A percentile compares a stretch with the other conserved stretches of the same genome.
Conservation (phyloP, 2,888 invertebrate genomes). For the Phortica okadai region DNA sequence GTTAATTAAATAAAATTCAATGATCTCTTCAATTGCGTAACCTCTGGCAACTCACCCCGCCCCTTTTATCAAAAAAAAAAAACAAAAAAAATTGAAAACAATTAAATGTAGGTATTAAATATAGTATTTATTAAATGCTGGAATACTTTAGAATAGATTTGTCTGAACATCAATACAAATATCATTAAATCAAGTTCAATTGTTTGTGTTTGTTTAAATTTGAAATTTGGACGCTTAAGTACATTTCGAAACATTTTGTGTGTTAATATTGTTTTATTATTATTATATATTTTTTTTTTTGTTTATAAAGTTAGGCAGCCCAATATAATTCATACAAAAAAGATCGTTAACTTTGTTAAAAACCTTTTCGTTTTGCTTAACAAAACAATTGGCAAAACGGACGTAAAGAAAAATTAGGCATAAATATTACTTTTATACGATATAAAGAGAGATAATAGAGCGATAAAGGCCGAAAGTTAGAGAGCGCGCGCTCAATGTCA, state of each 20-base stretch:
- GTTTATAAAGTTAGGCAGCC: conserved; percentile 9
- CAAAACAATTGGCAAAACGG: neutral
- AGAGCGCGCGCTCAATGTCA: neutral
- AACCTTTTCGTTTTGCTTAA: neutral
- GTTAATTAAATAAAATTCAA: neutral
- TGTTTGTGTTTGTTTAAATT: neutral
- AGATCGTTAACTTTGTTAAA: conserved; percentile 8
- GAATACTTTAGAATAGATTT: conserved; percentile 12
- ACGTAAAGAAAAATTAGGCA: neutral
- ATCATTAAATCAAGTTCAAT: neutral
- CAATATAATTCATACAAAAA: neutral
- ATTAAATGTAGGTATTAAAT: neutral
- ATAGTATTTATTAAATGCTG: conserved; percentile 31
- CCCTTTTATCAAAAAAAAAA: neutral
- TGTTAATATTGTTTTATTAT: conserved; percentile 1
- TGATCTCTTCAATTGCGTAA: neutral
- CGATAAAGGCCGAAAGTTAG: neutral
- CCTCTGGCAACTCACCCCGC: too few species aligned
- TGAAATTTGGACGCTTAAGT: conserved; percentile 23
- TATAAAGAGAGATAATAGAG: too few species aligned
- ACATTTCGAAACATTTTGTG: neutral
- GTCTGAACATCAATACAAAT: conserved; percentile 17
- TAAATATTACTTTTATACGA: neutral
- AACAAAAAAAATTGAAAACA: neutral
- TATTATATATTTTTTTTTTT: neutral